A percentile compares a stretch with the other conserved stretches of the same genome.
Conservation (phyloP, 1,140 invertebrate genomes). For the Nasonia longicornis region DNA sequence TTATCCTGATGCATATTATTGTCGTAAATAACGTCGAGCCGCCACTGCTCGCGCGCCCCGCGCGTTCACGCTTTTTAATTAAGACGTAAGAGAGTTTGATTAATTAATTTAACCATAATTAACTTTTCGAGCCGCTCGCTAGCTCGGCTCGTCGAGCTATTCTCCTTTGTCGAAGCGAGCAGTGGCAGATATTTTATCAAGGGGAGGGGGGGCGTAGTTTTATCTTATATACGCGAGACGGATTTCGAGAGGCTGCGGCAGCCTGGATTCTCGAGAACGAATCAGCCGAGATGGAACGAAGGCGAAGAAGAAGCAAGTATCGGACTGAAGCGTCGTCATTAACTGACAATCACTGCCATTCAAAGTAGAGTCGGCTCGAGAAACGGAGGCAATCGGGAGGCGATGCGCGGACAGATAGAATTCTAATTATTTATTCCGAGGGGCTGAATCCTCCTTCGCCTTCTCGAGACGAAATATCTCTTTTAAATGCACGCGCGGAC, state of each 20-base stretch:
- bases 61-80: conserved; percentile 43
- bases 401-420: conserved; percentile 1
- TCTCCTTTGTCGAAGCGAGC: neutral
- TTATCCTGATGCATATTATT: conserved; percentile 46
- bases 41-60: neutral
- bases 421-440: conserved; percentile 9
- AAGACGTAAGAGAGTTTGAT: conserved; percentile 38
- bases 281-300: neutral
- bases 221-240: neutral
- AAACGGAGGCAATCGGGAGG: conserved; percentile 41
- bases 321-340: conserved; percentile 58
- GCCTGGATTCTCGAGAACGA: neutral
- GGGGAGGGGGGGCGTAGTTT: too few species aligned
- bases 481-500: neutral
- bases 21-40: conserved; percentile 30
- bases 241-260: neutral
- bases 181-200: neutral
- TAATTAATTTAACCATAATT: conserved; percentile 44
- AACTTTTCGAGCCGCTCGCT: conserved; percentile 21
- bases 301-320: conserved; percentile 43
- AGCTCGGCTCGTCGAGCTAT: neutral
- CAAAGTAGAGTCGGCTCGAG: conserved; percentile 38
- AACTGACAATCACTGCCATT: conserved; percentile 63
- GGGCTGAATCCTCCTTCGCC: neutral
- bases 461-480: neutral